phyloP scores from a whole-genome alignment of 92 coral and sea anemone species.

The Muricea muricata region DNA sequence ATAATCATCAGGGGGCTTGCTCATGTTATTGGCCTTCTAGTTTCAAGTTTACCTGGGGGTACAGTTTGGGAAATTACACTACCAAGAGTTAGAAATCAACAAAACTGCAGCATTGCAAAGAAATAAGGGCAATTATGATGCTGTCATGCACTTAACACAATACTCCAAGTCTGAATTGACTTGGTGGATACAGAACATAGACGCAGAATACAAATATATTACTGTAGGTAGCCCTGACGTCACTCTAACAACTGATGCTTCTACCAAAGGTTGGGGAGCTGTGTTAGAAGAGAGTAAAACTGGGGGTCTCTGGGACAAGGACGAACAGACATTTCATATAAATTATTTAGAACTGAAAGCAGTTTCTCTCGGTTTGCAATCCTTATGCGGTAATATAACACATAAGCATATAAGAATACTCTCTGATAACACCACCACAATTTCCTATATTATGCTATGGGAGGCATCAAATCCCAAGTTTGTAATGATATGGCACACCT shows the following conservation, averaged over 20 bases:
- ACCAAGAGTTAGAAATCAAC: neutral
- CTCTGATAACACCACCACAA: conserved; percentile 43
- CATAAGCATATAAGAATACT: conserved; percentile 31
- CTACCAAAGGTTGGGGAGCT: neutral
- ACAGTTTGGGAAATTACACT: conserved; percentile 25
- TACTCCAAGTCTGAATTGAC: neutral
- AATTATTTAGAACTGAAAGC: conserved; percentile 41
- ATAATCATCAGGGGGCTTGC: conserved; percentile 46
- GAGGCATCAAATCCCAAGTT: conserved; percentile 28
- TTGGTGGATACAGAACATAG: neutral
- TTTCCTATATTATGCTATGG: conserved; percentile 40
- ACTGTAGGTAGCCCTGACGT: neutral
- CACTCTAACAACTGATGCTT: neutral
- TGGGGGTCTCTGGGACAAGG: neutral
- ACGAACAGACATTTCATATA: neutral
- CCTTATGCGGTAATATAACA: conserved; percentile 8
- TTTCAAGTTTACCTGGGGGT: conserved; percentile 39
- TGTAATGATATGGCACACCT: conserved; percentile 42
- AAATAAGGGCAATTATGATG: neutral
- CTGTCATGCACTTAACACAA: neutral
- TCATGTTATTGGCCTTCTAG: conserved; percentile 33
- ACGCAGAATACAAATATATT: neutral
- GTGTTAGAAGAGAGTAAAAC: neutral
- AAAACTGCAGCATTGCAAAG: neutral
- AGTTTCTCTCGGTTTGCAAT: conserved; percentile 39